phyloP scores from a whole-genome alignment of 2,113 vertebrate genomes.

The Strigops habroptila region DNA sequence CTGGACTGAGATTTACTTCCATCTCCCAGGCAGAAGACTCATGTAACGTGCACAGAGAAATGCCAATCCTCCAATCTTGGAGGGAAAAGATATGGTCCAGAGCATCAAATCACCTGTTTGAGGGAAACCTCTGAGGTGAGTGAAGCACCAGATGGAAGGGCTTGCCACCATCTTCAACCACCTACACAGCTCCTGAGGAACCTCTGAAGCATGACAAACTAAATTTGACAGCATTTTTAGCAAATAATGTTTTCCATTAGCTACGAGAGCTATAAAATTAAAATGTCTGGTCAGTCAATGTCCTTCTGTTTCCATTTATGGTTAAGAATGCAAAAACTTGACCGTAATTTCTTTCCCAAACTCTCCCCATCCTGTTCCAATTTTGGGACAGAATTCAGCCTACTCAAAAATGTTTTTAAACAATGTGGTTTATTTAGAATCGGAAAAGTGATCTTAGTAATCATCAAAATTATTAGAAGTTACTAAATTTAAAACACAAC shows the following conservation, averaged over 20 bases:
- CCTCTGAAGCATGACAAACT: neutral
- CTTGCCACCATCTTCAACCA: neutral
- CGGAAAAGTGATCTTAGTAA: conserved; percentile 11
- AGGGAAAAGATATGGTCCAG: neutral
- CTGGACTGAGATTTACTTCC: neutral
- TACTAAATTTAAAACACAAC: conserved; percentile 42
- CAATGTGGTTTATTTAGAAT: conserved; percentile 53
- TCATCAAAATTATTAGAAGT: conserved; percentile 33
- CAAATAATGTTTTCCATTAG: conserved; percentile 1
- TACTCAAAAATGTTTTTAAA: conserved; percentile 58
- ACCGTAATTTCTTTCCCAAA: conserved; percentile 52
- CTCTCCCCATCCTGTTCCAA: conserved; percentile 49
- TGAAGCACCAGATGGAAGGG: neutral
- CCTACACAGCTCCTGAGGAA: neutral
- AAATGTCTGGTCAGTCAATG: conserved; percentile 34
- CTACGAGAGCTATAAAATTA: neutral
- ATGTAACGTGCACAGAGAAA: accelerated
- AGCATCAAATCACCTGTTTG: neutral
- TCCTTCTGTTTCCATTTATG: conserved; percentile 60
- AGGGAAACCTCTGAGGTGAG: neutral
- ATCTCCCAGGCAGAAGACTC: neutral
- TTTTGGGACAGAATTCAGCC: conserved; percentile 38
- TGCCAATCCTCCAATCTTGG: neutral
- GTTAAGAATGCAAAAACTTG: conserved; percentile 54
- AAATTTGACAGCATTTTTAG: neutral